Evolutionary conservation across 92 coral and sea anemone species (phyloP), one percentile per base, ranked within the genome.

Genomic region (Bergia sp.): DNA sequence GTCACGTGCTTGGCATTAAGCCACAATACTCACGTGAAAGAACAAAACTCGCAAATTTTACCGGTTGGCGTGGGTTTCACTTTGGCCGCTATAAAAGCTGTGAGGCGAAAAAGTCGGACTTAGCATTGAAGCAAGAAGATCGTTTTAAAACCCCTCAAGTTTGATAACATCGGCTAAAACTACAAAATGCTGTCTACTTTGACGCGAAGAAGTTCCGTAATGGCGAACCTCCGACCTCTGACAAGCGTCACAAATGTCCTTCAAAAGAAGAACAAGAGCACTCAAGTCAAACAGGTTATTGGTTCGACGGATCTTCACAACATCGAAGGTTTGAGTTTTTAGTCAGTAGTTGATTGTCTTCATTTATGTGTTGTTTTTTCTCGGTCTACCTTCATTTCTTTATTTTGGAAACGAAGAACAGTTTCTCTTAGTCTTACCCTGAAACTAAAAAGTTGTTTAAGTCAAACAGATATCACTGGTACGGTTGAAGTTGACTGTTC

Each of bases 151-250:
- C 86, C 23, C 23, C 58, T 44, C 37, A 76, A 21, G 36, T 76
- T 20, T 16, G n/a, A 37, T 75, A 57, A 9, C 49, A 40, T 78
- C 79, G 37, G n/a, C 82, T 37, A 42, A 53, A 67, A 36, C 41
- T 66, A 1, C 42, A 91, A 67, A 61, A 92, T 92, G 94, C 57
- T 90, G 92, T 90, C 90, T 18, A 90, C 92, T n/a, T 85, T 92
- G 75, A 90, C 77, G 67, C 88, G 88, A 65, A 82, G 88, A 65
- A 76, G 90, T 91, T 86, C 76, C 74, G 11, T 77, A n/a, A 69
- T 89, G 11, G 71, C 90, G 10, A 88, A 84, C 0, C 86, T 92
- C 37, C 91, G 94, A 75, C 92, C 94, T 20, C 49, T 78, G 9
- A 77, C 73, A 9, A 86, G 86, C 67, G 83, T 89, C 69, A 50